Conservation (phyloP, 2,888 invertebrate species). For the Coleophora flavipennella region DNA sequence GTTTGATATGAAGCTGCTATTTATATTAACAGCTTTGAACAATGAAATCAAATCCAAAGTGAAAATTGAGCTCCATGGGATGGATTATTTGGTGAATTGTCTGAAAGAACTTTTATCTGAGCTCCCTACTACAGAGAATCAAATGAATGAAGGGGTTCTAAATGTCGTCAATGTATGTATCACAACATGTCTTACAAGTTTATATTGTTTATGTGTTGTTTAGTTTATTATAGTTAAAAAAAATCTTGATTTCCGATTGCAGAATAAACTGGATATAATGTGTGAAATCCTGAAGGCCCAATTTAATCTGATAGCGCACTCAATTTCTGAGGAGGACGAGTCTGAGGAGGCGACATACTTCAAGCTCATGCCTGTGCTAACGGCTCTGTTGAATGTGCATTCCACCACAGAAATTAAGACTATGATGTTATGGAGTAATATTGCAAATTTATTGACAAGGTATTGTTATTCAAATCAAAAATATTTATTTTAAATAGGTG, state of each 20-base stretch:
- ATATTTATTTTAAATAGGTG: too few species aligned
- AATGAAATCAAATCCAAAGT: conserved; percentile 77
- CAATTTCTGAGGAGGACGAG: conserved; percentile 61
- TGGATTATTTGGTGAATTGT: conserved; percentile 77
- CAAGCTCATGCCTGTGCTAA: conserved; percentile 80
- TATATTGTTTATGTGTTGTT: too few species aligned
- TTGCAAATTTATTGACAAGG: conserved; percentile 86
- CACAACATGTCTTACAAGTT: too few species aligned
- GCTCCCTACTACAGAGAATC: conserved; percentile 22
- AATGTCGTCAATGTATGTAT: conserved; percentile 14
- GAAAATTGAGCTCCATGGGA: conserved; percentile 78
- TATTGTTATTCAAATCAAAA: too few species aligned
- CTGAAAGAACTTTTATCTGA: conserved; percentile 76
- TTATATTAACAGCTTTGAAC: conserved; percentile 89
- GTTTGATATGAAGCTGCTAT: conserved; percentile 90
- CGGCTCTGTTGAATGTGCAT: conserved; percentile 77
- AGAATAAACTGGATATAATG: conserved; percentile 75
- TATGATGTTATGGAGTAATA: conserved; percentile 82
- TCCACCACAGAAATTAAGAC: conserved; percentile 72
- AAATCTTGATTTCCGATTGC: too few species aligned
- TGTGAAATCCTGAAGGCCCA: conserved; percentile 85
- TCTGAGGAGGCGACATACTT: conserved; percentile 81
- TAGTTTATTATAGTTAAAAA: too few species aligned
- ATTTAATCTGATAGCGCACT: conserved; percentile 80
- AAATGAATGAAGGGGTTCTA: conserved; percentile 18